Conservation (phyloP, 2,797 vertebrate genomes). For the Onychomys arenicola region DNA sequence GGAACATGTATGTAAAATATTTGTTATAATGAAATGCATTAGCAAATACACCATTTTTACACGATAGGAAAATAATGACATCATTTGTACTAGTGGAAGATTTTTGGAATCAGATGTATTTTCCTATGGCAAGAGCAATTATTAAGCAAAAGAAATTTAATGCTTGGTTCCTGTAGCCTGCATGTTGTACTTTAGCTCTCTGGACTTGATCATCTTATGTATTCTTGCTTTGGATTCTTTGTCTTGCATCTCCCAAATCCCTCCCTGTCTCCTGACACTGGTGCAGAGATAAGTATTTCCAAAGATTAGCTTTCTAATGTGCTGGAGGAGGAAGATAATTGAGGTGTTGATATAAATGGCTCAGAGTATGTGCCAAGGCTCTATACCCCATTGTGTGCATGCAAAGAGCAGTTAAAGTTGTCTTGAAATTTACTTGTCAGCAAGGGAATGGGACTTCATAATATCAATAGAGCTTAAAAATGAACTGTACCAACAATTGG, state of each 20-base stretch:
- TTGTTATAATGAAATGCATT: background rate
- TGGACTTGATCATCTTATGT: background rate
- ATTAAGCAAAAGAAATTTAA: background rate
- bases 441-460: background rate
- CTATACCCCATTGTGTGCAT: background rate
- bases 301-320: background rate
- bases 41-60: background rate
- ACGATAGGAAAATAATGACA: background rate
- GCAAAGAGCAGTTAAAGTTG: background rate
- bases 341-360: background rate
- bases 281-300: background rate
- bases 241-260: background rate
- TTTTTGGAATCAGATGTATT: background rate
- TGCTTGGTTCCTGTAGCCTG: fast-evolving
- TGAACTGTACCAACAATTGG: background rate
- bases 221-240: background rate
- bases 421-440: background rate
- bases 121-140: background rate
- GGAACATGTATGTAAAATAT: background rate
- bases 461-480: background rate
- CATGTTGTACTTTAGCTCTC: background rate
- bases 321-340: background rate
- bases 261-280: background rate
- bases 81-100: background rate
- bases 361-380: background rate